A percentile compares a stretch with the other conserved stretches of the same genome.
These are phyloP conservation scores for Icerya purchasi DNA, from an alignment of 2,888 invertebrate genomes.

Conservation along the genomic window DNA sequence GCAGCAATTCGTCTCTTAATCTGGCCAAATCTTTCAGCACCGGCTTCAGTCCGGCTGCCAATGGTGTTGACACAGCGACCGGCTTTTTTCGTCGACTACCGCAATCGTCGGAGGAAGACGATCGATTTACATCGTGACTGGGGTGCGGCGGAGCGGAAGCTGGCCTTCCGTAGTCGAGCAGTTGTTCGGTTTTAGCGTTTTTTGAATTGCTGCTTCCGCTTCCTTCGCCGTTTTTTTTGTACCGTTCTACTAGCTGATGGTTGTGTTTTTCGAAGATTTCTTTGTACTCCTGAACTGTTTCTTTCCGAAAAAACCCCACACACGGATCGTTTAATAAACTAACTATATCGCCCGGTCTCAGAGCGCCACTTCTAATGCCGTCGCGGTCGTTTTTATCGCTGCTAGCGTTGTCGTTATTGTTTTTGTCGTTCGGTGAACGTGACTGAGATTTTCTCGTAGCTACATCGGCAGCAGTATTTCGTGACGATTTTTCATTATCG, in stretches of 20 bases:
- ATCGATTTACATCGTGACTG: background rate
- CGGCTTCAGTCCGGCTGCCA: constrained; percentile 24
- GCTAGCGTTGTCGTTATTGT: background rate
- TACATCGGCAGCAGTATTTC: background rate
- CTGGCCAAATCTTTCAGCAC: constrained; percentile 7
- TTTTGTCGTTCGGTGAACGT: background rate
- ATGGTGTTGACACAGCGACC: background rate
- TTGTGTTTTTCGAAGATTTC: constrained; percentile 41
- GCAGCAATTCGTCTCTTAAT: background rate
- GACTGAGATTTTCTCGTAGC: background rate
- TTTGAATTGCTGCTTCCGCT: background rate
- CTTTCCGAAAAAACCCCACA: constrained; percentile 37
- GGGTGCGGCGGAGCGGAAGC: constrained; percentile 54
- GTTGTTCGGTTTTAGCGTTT: background rate
- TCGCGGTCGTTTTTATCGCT: background rate
- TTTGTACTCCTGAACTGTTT: constrained; percentile 42
- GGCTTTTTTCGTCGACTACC: constrained; percentile 21
- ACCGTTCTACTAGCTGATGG: constrained; percentile 17
- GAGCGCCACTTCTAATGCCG: no score
- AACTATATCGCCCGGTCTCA: background rate
- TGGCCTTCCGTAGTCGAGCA: constrained; percentile 29
- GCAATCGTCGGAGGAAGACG: background rate
- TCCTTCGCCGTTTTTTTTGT: background rate
- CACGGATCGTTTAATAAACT: background rate
- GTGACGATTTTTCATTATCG: background rate